These are phyloP conservation scores for Pampus argenteus DNA, from an alignment of 2,797 vertebrate species.

Conservation along the genomic window DNA sequence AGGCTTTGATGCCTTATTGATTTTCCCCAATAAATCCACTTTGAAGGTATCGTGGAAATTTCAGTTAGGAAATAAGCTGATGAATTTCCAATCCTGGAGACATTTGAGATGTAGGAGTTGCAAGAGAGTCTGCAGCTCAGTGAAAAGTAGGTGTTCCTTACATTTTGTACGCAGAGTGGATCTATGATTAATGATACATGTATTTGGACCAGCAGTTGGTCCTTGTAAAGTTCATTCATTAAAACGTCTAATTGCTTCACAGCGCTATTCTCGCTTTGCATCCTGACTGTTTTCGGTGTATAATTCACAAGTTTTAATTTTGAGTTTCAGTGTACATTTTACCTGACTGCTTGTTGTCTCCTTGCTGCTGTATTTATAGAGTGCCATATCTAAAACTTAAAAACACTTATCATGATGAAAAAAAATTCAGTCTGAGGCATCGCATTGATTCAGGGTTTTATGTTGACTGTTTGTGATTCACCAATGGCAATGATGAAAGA, in stretches of 20 bases:
- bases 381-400: slow-evolving; percentile 70
- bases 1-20: slow-evolving; percentile 54
- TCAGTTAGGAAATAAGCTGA: slow-evolving; percentile 12
- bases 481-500: slow-evolving; percentile 27
- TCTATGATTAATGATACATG: slow-evolving; percentile 46
- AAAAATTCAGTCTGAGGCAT: slow-evolving; percentile 15
- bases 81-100: slow-evolving; percentile 18
- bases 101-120: neutral
- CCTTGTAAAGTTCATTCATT: slow-evolving; percentile 46
- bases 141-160: slow-evolving; percentile 53
- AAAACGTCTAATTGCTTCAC: slow-evolving; percentile 29
- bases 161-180: slow-evolving; percentile 60
- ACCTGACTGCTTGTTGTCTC: slow-evolving; percentile 55
- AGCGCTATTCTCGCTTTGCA: slow-evolving; percentile 27
- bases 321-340: slow-evolving; percentile 44
- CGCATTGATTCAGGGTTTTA: slow-evolving; percentile 45
- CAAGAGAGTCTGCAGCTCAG: neutral
- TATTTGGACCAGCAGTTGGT: slow-evolving; percentile 51
- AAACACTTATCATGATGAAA: slow-evolving; percentile 41
- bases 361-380: slow-evolving; percentile 77
- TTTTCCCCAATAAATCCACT: slow-evolving; percentile 47
- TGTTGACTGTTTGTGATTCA: slow-evolving; percentile 44
- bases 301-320: slow-evolving; percentile 39
- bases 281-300: slow-evolving; percentile 27
- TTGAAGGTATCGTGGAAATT: slow-evolving; percentile 36